Conservation (phyloP, 2,113 vertebrate species). For the Phylloscopus trochilus region DNA sequence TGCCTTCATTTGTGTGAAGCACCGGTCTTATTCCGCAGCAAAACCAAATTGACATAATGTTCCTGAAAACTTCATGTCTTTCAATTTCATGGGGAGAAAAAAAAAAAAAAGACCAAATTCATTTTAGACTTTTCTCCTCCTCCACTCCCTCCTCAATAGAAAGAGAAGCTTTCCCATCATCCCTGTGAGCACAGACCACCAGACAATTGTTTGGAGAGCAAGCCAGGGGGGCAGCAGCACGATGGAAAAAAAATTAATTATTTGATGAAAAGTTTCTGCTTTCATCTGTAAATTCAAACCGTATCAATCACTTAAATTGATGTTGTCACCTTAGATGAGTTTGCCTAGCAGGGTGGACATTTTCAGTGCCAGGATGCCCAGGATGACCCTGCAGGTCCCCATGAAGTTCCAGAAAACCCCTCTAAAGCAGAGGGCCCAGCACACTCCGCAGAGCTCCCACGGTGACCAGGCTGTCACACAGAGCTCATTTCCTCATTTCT, state of each 20-base stretch:
- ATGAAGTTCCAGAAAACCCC: neutral
- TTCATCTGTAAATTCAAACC: neutral
- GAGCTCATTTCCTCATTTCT: neutral
- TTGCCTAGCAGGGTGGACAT: neutral
- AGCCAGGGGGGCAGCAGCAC: neutral
- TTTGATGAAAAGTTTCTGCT: neutral
- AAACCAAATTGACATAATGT: neutral
- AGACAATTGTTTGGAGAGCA: neutral
- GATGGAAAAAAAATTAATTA: neutral
- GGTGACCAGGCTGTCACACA: fast-evolving
- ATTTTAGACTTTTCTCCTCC: neutral
- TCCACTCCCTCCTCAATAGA: neutral
- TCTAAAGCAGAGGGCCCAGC: neutral
- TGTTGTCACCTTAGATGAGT: neutral
- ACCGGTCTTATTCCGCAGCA: neutral
- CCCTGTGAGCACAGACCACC: neutral
- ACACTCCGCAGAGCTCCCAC: fast-evolving
- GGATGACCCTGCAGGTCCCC: neutral
- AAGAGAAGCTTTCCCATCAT: neutral
- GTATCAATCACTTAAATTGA: fast-evolving
- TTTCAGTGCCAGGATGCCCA: fast-evolving
- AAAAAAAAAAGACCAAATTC: neutral
- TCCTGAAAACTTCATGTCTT: neutral
- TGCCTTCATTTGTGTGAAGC: neutral
- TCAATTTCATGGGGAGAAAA: neutral